Percentiles rank a stretch among this genome's conserved stretches.
phyloP scores from a whole-genome alignment of 2,113 vertebrate species.

The Caloenas nicobarica region DNA sequence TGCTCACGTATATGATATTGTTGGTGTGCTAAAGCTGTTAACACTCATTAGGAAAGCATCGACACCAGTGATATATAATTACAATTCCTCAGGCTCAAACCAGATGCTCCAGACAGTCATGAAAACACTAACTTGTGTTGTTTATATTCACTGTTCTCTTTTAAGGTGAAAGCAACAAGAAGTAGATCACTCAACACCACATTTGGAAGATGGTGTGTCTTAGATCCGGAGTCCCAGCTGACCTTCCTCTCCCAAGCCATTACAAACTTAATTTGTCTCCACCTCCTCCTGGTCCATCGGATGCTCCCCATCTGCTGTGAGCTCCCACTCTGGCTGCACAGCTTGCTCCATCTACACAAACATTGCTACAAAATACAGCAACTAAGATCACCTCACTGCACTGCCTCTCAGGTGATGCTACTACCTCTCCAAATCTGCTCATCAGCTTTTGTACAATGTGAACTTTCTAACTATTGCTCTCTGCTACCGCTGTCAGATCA shows the following conservation, averaged over 20 bases:
- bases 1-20: background rate
- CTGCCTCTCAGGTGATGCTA: accelerated
- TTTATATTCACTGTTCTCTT: background rate
- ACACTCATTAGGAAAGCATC: background rate
- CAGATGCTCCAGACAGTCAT: background rate
- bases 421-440: background rate
- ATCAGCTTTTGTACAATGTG: background rate
- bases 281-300: background rate
- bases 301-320: background rate
- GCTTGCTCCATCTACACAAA: background rate
- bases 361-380: background rate
- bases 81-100: background rate
- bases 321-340: background rate
- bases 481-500: background rate
- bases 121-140: background rate
- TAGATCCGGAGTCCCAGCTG: background rate
- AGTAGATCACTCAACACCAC: background rate
- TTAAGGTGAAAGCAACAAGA: background rate
- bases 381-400: background rate
- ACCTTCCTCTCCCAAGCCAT: background rate
- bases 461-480: background rate
- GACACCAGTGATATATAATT: background rate
- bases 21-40: background rate
- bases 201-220: background rate
- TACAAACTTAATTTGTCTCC: background rate